Conservation (phyloP, 2,113 vertebrate species). For the Hemiscyllium ocellatum region DNA sequence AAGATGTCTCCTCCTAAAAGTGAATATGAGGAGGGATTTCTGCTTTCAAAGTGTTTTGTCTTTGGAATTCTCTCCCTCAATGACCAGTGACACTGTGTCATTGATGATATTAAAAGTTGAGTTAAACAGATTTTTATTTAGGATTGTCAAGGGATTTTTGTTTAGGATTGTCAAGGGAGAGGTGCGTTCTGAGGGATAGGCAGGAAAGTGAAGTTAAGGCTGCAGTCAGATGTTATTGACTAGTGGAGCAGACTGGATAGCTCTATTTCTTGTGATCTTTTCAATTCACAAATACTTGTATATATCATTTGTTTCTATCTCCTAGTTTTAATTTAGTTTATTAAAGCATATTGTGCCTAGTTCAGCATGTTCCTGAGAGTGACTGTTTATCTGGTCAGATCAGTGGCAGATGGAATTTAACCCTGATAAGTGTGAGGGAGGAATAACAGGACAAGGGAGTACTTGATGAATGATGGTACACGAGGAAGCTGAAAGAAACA, state of each 20-base stretch:
- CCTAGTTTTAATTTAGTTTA: background rate
- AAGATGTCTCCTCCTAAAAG: too few relatives aligned
- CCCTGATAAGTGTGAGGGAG: too few relatives aligned
- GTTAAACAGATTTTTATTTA: too few relatives aligned
- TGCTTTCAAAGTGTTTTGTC: background rate
- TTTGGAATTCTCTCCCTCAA: background rate
- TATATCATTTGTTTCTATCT: background rate
- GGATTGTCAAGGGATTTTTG: too few relatives aligned
- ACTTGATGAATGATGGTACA: too few relatives aligned
- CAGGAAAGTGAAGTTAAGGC: too few relatives aligned
- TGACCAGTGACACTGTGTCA: background rate
- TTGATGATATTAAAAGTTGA: background rate
- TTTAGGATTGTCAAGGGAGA: too few relatives aligned
- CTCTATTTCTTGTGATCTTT: background rate
- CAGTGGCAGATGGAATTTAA: too few relatives aligned
- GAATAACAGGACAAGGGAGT: too few relatives aligned
- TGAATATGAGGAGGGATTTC: background rate
- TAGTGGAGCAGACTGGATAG: too few relatives aligned
- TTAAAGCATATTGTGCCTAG: background rate
- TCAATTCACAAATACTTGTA: background rate
- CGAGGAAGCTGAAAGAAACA: too few relatives aligned
- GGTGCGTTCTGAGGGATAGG: too few relatives aligned
- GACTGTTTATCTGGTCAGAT: background rate
- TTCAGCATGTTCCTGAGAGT: background rate
- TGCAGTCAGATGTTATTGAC: background rate